These are phyloP conservation scores for Rhamnusium bicolor DNA, from an alignment of 2,888 invertebrate genomes.

Conservation along the genomic window DNA sequence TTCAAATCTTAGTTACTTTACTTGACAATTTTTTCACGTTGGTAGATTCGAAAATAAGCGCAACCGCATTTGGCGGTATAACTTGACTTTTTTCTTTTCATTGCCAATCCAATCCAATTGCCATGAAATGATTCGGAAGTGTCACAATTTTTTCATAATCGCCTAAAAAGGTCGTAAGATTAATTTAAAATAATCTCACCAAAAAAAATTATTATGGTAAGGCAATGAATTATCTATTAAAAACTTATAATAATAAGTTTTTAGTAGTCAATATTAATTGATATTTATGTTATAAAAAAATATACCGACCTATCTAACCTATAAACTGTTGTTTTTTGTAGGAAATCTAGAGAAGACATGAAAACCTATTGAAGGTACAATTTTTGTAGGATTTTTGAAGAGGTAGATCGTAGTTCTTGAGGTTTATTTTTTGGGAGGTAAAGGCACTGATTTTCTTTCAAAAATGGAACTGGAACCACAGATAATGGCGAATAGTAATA, in stretches of 20 bases:
- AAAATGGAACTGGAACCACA: conserved; percentile 50
- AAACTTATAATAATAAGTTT: not conserved
- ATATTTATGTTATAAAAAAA: no score
- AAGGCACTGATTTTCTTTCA: not conserved
- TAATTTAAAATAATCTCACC: conserved; percentile 15
- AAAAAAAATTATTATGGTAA: conserved; percentile 27
- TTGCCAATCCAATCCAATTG: no score
- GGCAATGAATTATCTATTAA: not conserved
- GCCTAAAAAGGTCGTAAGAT: conserved; percentile 37
- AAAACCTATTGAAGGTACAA: not conserved
- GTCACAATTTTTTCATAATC: conserved; percentile 44
- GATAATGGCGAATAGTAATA: conserved; percentile 41
- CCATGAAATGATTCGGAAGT: conserved; percentile 29
- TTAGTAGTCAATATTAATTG: no score
- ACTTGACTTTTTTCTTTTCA: conserved; percentile 44
- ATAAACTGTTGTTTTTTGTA: conserved; percentile 9
- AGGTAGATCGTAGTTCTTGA: not conserved
- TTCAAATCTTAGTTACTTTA: conserved; percentile 21
- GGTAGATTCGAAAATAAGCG: conserved; percentile 33
- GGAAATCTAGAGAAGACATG: conserved; percentile 3
- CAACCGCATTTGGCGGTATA: conserved; percentile 47
- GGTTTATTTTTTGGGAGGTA: not conserved
- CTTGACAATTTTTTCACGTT: conserved; percentile 12
- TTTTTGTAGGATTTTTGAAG: not conserved
- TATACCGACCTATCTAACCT: conserved; percentile 20